Percentiles rank a stretch among this genome's conserved stretches.
These are phyloP conservation scores for Chironomus tentans DNA, from an alignment of 2,888 invertebrate genomes.

Conservation along the genomic window DNA sequence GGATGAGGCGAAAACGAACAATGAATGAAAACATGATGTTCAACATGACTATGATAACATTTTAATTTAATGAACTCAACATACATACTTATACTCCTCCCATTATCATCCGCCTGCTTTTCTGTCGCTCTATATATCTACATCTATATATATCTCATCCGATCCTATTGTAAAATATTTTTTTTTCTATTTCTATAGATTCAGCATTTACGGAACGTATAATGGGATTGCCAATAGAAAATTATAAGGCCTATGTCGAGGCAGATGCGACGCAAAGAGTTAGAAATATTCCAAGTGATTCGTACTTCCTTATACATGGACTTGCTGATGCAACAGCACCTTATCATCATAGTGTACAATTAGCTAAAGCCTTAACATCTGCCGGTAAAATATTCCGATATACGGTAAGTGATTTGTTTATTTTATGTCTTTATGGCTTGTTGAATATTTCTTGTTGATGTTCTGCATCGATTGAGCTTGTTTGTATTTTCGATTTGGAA, in stretches of 20 bases:
- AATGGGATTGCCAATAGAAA: conserved; percentile 77
- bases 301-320: conserved; percentile 85
- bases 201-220: conserved; percentile 93
- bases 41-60: conserved; percentile 11
- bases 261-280: conserved; percentile 85
- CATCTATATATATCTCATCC: too few relatives aligned
- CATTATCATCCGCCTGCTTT: not conserved
- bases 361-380: conserved; percentile 79
- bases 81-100: not conserved
- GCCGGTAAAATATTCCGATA: conserved; percentile 84
- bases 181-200: conserved; percentile 48
- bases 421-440: not conserved
- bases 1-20: too few relatives aligned
- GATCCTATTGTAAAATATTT: too few relatives aligned
- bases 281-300: conserved; percentile 76
- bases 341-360: conserved; percentile 83
- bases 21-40: conserved; percentile 18
- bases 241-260: conserved; percentile 84
- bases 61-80: conserved; percentile 13
- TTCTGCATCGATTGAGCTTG: not conserved
- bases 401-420: conserved; percentile 55
- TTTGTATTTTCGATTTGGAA: not conserved
- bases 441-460: too few relatives aligned
- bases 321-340: conserved; percentile 88
- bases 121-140: not conserved